Evolutionary conservation across 2,113 vertebrate species (phyloP).

Genomic region (Saccopteryx leptura): DNA sequence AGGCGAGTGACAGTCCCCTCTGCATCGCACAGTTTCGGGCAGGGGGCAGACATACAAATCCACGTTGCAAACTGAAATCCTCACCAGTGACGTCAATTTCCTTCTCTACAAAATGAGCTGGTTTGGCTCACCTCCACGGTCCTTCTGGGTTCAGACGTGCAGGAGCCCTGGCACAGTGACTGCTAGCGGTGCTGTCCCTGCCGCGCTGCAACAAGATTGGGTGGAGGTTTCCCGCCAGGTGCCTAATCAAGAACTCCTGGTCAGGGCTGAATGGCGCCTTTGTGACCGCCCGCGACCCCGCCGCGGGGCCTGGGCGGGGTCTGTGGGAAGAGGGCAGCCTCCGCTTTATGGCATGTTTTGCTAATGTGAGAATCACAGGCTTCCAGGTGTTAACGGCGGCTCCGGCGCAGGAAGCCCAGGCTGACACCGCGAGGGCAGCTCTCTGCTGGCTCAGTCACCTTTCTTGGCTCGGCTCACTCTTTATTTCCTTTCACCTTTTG

Average conservation of each 20-base stretch:
- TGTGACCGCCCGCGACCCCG: constrained; percentile 42
- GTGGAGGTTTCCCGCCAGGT: constrained; percentile 78
- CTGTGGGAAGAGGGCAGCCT: constrained; percentile 76
- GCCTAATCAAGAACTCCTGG: constrained; percentile 77
- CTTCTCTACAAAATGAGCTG: background rate
- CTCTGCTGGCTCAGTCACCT: background rate
- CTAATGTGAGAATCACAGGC: constrained; percentile 88
- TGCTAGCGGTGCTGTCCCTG: background rate
- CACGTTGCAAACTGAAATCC: background rate
- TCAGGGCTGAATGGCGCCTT: constrained; percentile 84
- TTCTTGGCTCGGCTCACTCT: constrained; percentile 64
- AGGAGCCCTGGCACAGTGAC: background rate
- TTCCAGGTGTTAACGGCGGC: constrained; percentile 78
- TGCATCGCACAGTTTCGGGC: background rate
- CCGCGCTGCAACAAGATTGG: background rate
- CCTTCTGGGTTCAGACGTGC: background rate
- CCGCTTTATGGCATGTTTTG: constrained; percentile 85
- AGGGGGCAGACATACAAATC: background rate
- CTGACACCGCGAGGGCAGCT: constrained; percentile 28
- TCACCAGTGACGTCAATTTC: background rate
- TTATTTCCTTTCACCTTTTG: constrained; percentile 63
- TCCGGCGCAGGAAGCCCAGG: background rate
- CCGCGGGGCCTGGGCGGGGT: constrained; percentile 50
- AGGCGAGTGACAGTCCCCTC: background rate
- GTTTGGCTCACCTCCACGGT: rapidly evolving